phyloP scores from a whole-genome alignment of 2,113 vertebrate species.

The Psephotus haematonotus region DNA sequence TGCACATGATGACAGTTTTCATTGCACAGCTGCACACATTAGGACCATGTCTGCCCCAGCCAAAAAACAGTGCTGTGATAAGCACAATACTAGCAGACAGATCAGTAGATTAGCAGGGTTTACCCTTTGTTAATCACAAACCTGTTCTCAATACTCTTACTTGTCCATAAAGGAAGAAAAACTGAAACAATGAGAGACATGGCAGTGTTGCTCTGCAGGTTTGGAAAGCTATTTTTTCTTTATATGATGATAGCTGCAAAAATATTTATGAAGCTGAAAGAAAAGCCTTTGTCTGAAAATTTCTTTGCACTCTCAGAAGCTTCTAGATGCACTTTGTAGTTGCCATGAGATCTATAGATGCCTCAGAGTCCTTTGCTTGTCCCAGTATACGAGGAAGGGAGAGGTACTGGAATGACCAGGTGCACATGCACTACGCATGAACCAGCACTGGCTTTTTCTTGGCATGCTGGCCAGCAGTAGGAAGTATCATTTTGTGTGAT shows the following conservation, averaged over 20 bases:
- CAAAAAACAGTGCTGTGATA: background rate
- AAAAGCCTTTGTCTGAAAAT: background rate
- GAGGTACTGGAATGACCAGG: background rate
- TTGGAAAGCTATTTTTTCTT: background rate
- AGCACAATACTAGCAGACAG: background rate
- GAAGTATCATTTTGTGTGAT: background rate
- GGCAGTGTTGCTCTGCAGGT: background rate
- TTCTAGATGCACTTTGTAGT: background rate
- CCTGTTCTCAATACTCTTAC: background rate
- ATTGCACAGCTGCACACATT: background rate
- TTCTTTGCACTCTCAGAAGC: background rate
- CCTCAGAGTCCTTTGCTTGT: background rate
- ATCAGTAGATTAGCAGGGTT: background rate
- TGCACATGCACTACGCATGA: fast-evolving
- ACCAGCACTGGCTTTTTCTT: background rate
- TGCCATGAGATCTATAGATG: background rate
- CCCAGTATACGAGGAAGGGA: background rate
- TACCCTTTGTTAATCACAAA: background rate
- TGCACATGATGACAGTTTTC: background rate
- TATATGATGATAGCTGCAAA: background rate
- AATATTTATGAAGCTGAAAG: background rate
- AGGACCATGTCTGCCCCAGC: background rate
- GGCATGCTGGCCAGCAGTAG: background rate
- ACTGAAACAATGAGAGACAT: background rate
- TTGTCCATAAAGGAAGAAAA: background rate